These are phyloP conservation scores for Euplagia quadripunctaria DNA, from an alignment of 2,888 invertebrate genomes.

Conservation along the genomic window DNA sequence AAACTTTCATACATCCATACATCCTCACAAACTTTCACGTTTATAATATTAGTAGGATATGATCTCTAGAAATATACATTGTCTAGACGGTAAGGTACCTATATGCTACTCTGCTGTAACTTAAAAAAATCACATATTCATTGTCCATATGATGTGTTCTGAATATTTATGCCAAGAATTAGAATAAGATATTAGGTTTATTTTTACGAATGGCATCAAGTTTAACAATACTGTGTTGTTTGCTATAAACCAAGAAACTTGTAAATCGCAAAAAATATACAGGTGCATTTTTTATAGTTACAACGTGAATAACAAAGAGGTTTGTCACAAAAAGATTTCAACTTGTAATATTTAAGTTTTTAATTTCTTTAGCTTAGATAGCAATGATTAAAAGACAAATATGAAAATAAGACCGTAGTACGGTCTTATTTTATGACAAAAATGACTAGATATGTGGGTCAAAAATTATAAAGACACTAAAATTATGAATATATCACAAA, in stretches of 20 bases:
- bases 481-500: too few relatives aligned
- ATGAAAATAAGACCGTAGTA: too few relatives aligned
- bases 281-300: neutral
- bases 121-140: constrained; percentile 27
- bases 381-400: neutral
- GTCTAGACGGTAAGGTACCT: constrained; percentile 43
- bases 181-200: constrained; percentile 44
- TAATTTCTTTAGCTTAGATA: neutral
- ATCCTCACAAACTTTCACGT: too few relatives aligned
- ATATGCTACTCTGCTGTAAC: constrained; percentile 22
- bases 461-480: too few relatives aligned
- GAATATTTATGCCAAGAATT: constrained; percentile 44
- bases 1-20: too few relatives aligned
- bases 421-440: neutral
- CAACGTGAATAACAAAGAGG: neutral
- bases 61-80: neutral
- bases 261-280: neutral
- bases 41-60: too few relatives aligned
- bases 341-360: neutral
- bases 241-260: neutral
- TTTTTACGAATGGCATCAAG: constrained; percentile 48
- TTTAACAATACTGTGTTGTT: neutral
- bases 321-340: neutral
- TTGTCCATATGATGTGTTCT: constrained; percentile 35
- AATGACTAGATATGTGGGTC: neutral